Evolutionary conservation across 2,113 vertebrate genomes (phyloP), one percentile per base, ranked within the genome.

Genomic region (Polypterus senegalus): DNA sequence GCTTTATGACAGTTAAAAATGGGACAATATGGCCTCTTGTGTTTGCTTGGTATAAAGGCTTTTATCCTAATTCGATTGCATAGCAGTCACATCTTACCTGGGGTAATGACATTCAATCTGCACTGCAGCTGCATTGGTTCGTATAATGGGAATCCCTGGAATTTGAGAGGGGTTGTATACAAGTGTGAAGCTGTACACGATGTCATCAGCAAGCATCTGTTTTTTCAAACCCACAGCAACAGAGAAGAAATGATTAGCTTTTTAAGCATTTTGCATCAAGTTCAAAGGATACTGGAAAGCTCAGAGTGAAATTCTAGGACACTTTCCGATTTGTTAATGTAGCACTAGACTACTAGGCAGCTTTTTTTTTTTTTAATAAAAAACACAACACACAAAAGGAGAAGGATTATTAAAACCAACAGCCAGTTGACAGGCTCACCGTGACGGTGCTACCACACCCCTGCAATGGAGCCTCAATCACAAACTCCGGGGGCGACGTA

Each of bases 21-120:
- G 27, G 27, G 27, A 27, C 27, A 27, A 27, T 27, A 27, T 27
- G 2, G 27, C 27, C 2, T 27, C 27, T 27, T 27, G 27, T 27
- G 27, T 27, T 27, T 27, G 27, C 2, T 27, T 27, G 27, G 27
- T 27, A 27, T 27, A 27, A 27, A 27, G 27, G 27, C 27, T 27
- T 27, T 27, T 27, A 2, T 27, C 27, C 27, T 2, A 27, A 27
- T 27, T 27, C 27, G 2, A 27, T 27, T 27, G 27, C 27, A 27
- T 27, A 27, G 27, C 27, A 27, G 27, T 27, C 27, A 27, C 27
- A 27, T 27, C 48, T 63, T 43, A 70, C 71, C 63, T 70, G 48
- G 56, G 9, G 27, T 71, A 72, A 57, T 61, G 63, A 48, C 65
- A 67, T 52, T 69, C 58, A 59, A 69, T 61, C 43, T 47, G 1